Evolutionary conservation across 2,888 invertebrate genomes (phyloP), one percentile per base, ranked within the genome.

Genomic region (Merodon equestris): DNA sequence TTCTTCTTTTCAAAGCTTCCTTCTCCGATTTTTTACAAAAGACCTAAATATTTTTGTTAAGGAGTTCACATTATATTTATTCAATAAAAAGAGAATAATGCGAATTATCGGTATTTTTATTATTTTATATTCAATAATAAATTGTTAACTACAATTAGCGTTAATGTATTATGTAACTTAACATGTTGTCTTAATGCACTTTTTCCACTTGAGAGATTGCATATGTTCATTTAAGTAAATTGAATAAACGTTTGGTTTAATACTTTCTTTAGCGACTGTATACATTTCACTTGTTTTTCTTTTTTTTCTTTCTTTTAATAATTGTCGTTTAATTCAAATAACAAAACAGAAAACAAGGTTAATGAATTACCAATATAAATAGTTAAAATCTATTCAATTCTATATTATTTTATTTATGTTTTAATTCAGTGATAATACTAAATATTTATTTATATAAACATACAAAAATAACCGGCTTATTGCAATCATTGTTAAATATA

Each of bases 131-230:
- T 56, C 74, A 79, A 76, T 76, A 76, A 76, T 76, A 60, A 79
- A 79, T 79, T 79, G 79, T 79, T 79, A 79, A 74, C 79, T 79
- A 79, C 79, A 79, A 77, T 58, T 74, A 79, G 64, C 64, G 60
- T 79, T 79, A 73, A 58, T 79, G 42, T 68, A 60, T 70, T 70
- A 64, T 79, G 64, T 74, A 79, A 79, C 73, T 63, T 64, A 70
- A 79, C 79, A 79, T 77, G 54, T 53, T 53, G 54, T 64, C 57
- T 74, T 68, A 79, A 74, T 79, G 74, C 77, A 79, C 77, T 79
- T 79, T 68, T 79, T 73, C 77, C 68, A 64, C 57, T 73, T 58
- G 53, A 72, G 51, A 72, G 66, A 79, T 79, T 73, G 63, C 74
- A 64, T 68, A 60, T 14, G 19, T 47, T 64, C 38, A 68, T 63